These are phyloP conservation scores for Dreissena rostriformis DNA, from an alignment of 1,140 invertebrate genomes.

Conservation along the genomic window DNA sequence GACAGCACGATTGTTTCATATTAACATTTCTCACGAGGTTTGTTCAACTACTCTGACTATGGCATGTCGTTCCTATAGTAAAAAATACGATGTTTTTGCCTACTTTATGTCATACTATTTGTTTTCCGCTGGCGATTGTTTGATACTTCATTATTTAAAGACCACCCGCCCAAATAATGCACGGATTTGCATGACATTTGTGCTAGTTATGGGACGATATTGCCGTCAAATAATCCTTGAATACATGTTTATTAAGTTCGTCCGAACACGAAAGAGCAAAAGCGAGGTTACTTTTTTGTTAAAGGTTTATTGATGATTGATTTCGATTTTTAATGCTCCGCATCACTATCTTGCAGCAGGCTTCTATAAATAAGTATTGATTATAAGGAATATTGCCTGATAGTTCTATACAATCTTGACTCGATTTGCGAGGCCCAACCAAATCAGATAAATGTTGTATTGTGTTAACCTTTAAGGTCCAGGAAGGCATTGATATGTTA, in stretches of 20 bases:
- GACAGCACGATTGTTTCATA: slow-evolving; percentile 62
- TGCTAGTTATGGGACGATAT: not conserved
- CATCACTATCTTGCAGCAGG: not conserved
- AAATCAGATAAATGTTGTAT: slow-evolving; percentile 1
- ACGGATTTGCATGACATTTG: not conserved
- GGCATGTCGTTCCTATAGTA: not conserved
- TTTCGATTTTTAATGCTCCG: not conserved
- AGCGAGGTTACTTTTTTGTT: too few species aligned
- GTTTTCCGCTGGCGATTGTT: not conserved
- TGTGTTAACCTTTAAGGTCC: slow-evolving; percentile 55
- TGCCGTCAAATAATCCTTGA: too few species aligned
- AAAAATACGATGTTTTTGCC: not conserved
- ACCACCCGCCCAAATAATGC: not conserved
- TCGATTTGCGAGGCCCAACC: not conserved
- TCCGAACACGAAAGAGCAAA: too few species aligned
- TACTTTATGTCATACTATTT: not conserved
- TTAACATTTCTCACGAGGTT: slow-evolving; percentile 72
- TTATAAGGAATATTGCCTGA: not conserved
- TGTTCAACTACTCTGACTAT: not conserved
- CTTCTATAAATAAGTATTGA: not conserved
- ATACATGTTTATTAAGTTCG: too few species aligned
- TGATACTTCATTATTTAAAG: not conserved
- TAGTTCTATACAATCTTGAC: not conserved
- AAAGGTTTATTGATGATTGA: too few species aligned
- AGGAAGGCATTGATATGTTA: slow-evolving; percentile 68